Evolutionary conservation across 2,797 vertebrate species (phyloP), one percentile per base, ranked within the genome.

Genomic region (Hafferia zeledoni): DNA sequence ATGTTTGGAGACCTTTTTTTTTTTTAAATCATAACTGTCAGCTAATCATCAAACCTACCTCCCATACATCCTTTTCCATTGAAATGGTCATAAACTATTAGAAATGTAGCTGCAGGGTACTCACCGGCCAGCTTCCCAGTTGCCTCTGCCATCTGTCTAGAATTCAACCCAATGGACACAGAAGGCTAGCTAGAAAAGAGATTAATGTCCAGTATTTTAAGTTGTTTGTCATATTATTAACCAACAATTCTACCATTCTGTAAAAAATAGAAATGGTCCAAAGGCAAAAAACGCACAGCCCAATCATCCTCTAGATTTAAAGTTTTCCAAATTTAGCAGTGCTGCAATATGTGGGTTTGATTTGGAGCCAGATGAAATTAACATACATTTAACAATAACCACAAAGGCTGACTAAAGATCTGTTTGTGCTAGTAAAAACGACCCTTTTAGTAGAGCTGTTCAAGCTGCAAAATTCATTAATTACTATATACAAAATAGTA

Each of bases 91-190:
- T 93, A 87, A 95, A 24, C 23, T 10, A 31, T 41, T 90, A 64
- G 64, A 94, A 91, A 87, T 64, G 39, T 49, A 92, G 71, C 93
- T 94, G 47, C 78, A 81, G 68, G 80, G 37, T 46, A 59, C 81
- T 80, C 43, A 60, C 75, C 95, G 96, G 94, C 84, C 47, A 72
- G 6, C 50, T 89, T 94, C 79, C 96, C 91, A 88, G 72, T 80
- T 93, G 70, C 69, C 82, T 95, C 44, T 77, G 56, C 93, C 94
- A 87, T 97, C 96, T 97, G 92, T 93, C 86, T 89, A 87, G 95
- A 97, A 95, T 63, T 43, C n/a, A 94, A 81, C 57, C 70, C 65
- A 47, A 49, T 10, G 61, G 80, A 93, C 96, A 87, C 59, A 82
- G 77, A 70, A 97, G 68, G 64, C 77, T 88, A 50, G 79, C 56